phyloP scores from a whole-genome alignment of 2,797 vertebrate genomes.

The Oreonectes daqikongensis region DNA sequence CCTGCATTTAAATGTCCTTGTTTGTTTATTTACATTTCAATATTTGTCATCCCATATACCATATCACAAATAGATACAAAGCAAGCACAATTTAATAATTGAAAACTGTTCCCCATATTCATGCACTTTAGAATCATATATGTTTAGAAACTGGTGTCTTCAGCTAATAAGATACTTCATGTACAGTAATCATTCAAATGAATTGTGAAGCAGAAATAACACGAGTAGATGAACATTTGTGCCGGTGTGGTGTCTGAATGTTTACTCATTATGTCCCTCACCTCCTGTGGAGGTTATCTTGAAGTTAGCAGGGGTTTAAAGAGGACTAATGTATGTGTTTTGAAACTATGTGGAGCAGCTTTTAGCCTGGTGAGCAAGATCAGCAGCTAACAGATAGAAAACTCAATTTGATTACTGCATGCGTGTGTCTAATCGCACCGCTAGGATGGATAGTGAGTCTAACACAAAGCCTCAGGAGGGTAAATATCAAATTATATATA shows the following conservation, averaged over 20 bases:
- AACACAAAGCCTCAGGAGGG: not conserved
- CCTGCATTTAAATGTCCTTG: no score
- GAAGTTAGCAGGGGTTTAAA: conserved; percentile 11
- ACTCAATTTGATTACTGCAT: not conserved
- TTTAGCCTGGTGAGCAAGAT: not conserved
- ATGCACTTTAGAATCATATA: not conserved
- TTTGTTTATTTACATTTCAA: not conserved
- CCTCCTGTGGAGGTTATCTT: conserved; percentile 2
- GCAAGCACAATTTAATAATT: not conserved
- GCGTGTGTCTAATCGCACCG: not conserved
- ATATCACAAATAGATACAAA: not conserved
- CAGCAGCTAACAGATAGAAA: conserved; percentile 4
- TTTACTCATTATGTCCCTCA: conserved; percentile 9
- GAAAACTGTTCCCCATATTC: not conserved
- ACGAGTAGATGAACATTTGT: not conserved
- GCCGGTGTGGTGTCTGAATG: not conserved
- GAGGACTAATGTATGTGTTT: conserved; percentile 1
- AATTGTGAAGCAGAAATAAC: not conserved
- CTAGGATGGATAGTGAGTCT: not conserved
- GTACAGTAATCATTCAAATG: not conserved
- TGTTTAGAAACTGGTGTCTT: not conserved
- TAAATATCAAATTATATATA: not conserved
- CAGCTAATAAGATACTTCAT: not conserved
- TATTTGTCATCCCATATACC: not conserved
- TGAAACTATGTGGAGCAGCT: not conserved